Base-by-base conservation (phyloP, 2,888 invertebrate genomes). In the Helleia helle region DNA sequence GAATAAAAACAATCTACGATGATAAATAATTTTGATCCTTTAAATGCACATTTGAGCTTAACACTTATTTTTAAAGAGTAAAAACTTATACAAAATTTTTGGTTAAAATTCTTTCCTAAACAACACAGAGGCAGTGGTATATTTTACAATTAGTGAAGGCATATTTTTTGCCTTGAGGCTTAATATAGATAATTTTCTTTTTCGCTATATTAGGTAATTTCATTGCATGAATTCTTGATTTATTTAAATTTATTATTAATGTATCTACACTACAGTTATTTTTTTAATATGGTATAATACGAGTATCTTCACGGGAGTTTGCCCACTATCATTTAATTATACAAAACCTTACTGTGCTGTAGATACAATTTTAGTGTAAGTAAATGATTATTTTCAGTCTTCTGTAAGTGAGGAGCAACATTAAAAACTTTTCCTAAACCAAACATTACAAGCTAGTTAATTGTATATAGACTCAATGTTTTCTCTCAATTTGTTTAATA, bases 51-150 rank as follows among this genome's bases (percentile, higher is more conserved):
- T 7, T 34, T 34, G 34, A 34, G 34, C 34, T 34, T 11, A 31
- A 11, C 11, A 22, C 34, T 31, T 34, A 34, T 9, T 18, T 22
- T 31, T 34, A 18, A 34, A 11, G 12, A n/a, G 15, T 11, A 31
- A 62, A 66, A 71, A 68, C 62, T 56, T 55, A 64, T 62, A 65
- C 52, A 58, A 60, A 62, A 63, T 59, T 65, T 58, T 55, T 65
- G 65, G 58, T 65, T 46, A 67, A 67, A 58, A 61, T 57, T 60
- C 52, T 56, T 70, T 62, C 61, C 63, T 64, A 63, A 52, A 63
- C 62, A 73, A 70, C 67, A 68, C 67, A 70, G 73, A 74, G 77
- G 76, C 75, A 77, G 75, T 75, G 72, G 65, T 73, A 63, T 59
- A 68, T 65, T 65, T 27, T 41, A 44, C 12, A 8, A 18, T 18